Percentiles rank a stretch among this genome's conserved stretches.
These are phyloP conservation scores for Philopotamus ludificatus DNA, from an alignment of 1,140 invertebrate species.

Conservation along the genomic window DNA sequence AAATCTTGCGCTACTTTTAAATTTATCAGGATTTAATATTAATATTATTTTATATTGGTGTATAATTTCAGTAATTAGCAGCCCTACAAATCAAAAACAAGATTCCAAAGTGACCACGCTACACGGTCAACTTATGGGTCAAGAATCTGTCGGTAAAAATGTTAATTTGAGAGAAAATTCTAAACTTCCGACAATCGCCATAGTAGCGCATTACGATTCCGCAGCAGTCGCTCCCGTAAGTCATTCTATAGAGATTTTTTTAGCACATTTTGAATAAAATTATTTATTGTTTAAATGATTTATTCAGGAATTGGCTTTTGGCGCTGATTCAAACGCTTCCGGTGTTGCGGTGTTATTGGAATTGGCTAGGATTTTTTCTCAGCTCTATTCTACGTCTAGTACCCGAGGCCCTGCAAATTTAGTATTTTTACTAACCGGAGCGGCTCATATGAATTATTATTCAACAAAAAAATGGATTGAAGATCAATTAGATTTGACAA, in stretches of 20 bases:
- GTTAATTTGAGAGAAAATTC: conserved; percentile 43
- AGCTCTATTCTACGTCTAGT: conserved; percentile 79
- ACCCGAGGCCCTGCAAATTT: conserved; percentile 85
- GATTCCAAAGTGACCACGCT: conserved; percentile 82
- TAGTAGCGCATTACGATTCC: conserved; percentile 93
- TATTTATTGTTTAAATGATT: background rate
- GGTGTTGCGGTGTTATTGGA: conserved; percentile 88
- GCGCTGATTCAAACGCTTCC: conserved; percentile 91
- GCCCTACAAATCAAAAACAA: conserved; percentile 66
- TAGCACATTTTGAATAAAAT: background rate
- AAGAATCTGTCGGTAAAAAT: conserved; percentile 71
- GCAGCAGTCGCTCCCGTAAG: conserved; percentile 85
- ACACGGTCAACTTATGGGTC: conserved; percentile 82
- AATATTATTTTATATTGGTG: background rate
- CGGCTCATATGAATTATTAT: conserved; percentile 94
- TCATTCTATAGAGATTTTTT: conserved; percentile 36
- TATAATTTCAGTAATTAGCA: conserved; percentile 43
- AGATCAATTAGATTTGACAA: conserved; percentile 83
- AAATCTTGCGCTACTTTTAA: background rate
- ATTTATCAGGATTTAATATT: conserved; percentile 1
- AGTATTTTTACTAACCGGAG: conserved; percentile 87
- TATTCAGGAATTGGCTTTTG: conserved; percentile 75
- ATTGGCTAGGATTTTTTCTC: conserved; percentile 85
- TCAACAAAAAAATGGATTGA: conserved; percentile 96
- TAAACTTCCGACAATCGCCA: conserved; percentile 73